Conservation (phyloP, 2,113 vertebrate species). For the Larimichthys polyactis region DNA sequence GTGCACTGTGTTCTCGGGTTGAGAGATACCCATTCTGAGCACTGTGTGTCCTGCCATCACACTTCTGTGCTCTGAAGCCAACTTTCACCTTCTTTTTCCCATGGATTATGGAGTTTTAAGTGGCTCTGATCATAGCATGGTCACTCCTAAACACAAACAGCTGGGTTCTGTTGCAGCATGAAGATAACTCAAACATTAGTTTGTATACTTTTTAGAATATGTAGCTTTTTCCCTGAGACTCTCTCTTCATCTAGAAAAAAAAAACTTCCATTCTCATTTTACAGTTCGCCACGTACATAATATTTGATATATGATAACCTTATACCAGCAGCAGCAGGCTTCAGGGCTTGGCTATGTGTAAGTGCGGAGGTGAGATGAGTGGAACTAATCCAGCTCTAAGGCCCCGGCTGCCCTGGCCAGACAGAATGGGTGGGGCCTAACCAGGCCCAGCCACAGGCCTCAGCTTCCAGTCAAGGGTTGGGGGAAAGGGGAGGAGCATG, state of each 20-base stretch:
- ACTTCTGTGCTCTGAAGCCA: slow-evolving; percentile 38
- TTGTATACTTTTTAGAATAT: slow-evolving; percentile 43
- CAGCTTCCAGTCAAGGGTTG: slow-evolving; percentile 81
- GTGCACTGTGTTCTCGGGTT: slow-evolving; percentile 50
- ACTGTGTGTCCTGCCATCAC: slow-evolving; percentile 41
- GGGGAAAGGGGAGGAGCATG: slow-evolving; percentile 79
- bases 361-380: slow-evolving; percentile 71
- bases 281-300: slow-evolving; percentile 20
- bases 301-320: slow-evolving; percentile 30
- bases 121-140: slow-evolving; percentile 35
- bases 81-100: slow-evolving; percentile 70
- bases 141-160: slow-evolving; percentile 63
- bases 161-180: slow-evolving; percentile 44
- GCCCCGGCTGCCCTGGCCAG: slow-evolving; percentile 62
- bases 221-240: slow-evolving; percentile 7
- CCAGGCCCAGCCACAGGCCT: slow-evolving; percentile 71
- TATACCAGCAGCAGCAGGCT: slow-evolving; percentile 27
- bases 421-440: slow-evolving; percentile 78
- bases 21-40: slow-evolving; percentile 59
- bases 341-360: slow-evolving; percentile 52
- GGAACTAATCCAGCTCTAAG: slow-evolving; percentile 64
- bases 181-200: slow-evolving; percentile 36
- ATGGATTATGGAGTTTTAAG: slow-evolving; percentile 49
- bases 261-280: slow-evolving; percentile 38
- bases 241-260: slow-evolving; percentile 27